These are phyloP conservation scores for Simalia tracyae DNA, from an alignment of 2,797 vertebrate genomes.

Conservation along the genomic window DNA sequence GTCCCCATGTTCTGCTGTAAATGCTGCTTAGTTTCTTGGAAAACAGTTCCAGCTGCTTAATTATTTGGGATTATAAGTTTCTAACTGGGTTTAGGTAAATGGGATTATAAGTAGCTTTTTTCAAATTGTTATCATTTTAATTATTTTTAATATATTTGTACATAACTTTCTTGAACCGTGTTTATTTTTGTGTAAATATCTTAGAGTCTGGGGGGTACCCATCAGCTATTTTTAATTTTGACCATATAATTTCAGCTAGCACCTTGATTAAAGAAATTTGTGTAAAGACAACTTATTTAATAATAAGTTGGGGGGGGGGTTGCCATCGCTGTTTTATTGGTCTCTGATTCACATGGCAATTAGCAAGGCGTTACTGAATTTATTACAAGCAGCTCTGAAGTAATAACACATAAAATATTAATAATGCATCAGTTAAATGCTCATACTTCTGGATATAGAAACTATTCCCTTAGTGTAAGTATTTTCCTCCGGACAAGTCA, in stretches of 20 bases:
- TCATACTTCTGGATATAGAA: neutral
- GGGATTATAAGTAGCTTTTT: neutral
- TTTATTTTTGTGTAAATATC: neutral
- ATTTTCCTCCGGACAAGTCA: constrained; percentile 53
- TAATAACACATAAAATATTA: neutral
- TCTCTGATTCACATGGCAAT: neutral
- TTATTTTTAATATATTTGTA: neutral
- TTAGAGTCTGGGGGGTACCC: neutral
- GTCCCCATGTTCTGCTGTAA: neutral
- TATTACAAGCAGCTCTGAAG: neutral
- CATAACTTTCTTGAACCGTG: neutral
- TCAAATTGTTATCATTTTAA: neutral
- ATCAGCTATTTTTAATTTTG: neutral
- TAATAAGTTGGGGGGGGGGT: neutral
- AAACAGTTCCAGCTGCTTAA: constrained; percentile 4
- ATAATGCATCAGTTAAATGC: neutral
- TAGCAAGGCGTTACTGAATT: neutral
- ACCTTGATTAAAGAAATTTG: constrained; percentile 19
- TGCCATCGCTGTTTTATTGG: neutral
- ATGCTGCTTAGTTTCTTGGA: constrained; percentile 1
- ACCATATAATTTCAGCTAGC: constrained; percentile 15
- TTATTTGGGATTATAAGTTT: neutral
- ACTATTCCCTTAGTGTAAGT: neutral
- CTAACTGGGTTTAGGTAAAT: neutral
- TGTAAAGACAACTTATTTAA: neutral